phyloP scores from a whole-genome alignment of 2,113 vertebrate species.

The Rhabdomys dilectus region DNA sequence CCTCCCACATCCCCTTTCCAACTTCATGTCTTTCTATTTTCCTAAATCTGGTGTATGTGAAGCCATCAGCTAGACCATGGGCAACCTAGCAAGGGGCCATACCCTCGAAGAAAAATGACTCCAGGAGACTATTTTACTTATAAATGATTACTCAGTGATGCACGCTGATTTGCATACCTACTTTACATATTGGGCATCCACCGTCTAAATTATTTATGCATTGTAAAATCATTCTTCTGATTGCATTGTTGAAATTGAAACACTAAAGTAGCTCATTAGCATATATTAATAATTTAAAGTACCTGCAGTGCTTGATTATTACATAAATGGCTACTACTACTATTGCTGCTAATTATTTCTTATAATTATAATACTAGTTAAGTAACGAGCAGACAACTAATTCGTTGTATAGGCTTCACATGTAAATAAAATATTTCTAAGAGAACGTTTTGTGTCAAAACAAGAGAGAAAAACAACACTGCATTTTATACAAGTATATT shows the following conservation, averaged over 20 bases:
- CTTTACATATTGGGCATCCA: neutral
- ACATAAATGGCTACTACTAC: neutral
- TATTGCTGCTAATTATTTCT: neutral
- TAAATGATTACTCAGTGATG: neutral
- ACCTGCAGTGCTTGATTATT: neutral
- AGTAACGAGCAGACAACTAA: constrained; percentile 17
- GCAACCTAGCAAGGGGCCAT: neutral
- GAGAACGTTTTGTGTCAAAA: neutral
- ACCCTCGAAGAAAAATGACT: neutral
- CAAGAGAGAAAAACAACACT: neutral
- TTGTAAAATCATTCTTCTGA: constrained; percentile 29
- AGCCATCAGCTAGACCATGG: neutral
- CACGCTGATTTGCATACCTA: neutral
- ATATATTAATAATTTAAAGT: neutral
- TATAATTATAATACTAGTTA: neutral
- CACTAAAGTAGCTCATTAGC: neutral
- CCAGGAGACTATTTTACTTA: neutral
- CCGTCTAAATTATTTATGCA: neutral
- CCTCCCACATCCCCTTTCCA: neutral
- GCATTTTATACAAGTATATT: neutral
- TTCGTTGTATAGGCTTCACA: neutral
- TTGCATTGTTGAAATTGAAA: constrained; percentile 5
- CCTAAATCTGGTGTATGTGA: too few relatives aligned
- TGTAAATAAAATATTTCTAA: constrained; percentile 22
- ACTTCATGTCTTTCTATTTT: neutral